These are phyloP conservation scores for Onthophagus sagittarius DNA, from an alignment of 2,888 invertebrate genomes.

Conservation along the genomic window DNA sequence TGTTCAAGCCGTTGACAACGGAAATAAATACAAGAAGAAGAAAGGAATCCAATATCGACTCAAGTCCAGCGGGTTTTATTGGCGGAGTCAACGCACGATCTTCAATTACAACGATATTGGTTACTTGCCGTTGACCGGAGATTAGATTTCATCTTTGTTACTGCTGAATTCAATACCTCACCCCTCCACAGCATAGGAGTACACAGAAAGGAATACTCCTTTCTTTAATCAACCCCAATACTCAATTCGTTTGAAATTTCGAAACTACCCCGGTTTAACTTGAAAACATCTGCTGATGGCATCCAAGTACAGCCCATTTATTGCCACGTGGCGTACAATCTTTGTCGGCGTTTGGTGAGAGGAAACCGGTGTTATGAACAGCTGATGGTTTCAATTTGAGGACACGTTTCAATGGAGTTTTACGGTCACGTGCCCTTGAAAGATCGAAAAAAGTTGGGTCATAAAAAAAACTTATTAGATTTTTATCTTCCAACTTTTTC, in stretches of 20 bases:
- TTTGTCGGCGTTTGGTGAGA: not conserved
- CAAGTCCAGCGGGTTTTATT: not conserved
- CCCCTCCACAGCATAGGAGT: not conserved
- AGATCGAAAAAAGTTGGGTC: not conserved
- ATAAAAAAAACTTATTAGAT: not conserved
- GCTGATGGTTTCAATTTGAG: not conserved
- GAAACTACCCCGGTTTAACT: not conserved
- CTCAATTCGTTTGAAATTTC: not conserved
- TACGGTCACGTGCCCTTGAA: not conserved
- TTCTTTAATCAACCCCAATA: not conserved
- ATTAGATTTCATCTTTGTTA: not conserved
- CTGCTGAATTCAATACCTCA: not conserved
- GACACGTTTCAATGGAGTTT: not conserved
- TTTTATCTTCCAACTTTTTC: too few species aligned
- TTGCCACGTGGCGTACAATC: not conserved
- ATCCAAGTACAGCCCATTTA: not conserved
- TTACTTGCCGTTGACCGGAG: not conserved
- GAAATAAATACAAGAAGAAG: slow-evolving; percentile 12
- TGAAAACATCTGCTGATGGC: not conserved
- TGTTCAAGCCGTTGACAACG: slow-evolving; percentile 1
- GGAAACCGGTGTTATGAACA: not conserved
- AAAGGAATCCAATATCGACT: slow-evolving; percentile 10
- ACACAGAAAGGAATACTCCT: not conserved
- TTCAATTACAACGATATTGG: slow-evolving; percentile 1
- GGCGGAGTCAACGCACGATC: not conserved